Evolutionary conservation across 2,797 vertebrate genomes (phyloP), one percentile per base, ranked within the genome.

Genomic region (Clarias fuscus): DNA sequence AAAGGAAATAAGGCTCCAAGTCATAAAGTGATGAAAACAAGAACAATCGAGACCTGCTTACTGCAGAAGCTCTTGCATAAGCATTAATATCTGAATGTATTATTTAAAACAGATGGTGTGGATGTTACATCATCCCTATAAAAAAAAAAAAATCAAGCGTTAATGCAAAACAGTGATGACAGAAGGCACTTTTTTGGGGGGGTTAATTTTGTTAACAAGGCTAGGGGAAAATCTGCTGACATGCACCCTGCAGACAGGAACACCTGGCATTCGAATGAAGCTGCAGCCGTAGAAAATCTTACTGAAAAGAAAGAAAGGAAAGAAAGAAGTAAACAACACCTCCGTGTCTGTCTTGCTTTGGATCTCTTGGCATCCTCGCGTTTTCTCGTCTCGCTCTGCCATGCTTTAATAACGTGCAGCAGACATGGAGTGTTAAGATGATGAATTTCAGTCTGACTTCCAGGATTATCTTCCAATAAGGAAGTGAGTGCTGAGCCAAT

Each of bases 381-480:
- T 62, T 59, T 61, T 56, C 17, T 33, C 61, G 22, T 58, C 71
- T 81, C 79, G 30, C 88, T 86, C 83, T 80, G 83, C 80, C 43
- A 37, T 77, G 67, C 87, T 83, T 72, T 88, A 86, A 88, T 90
- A 89, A 92, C 92, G 90, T 91, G 91, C 81, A 90, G 93, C 90
- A 92, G 93, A 93, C 92, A 93, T 90, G 90, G 91, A 86, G 86
- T 77, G 77, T 90, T 88, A 86, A 75, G 71, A 89, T 89, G 88
- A 90, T 90, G 89, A 92, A 94, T 94, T 93, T 92, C 91, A 92
- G 94, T 94, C 93, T 92, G 91, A 92, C 93, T 95, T 92, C 91
- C 91, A 91, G 86, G 93, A 94, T 94, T 92, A 93, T 92, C 94
- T 92, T 93, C 91, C 92, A 91, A 89, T 90, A 89, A 88, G 91